Conservation (phyloP, 2,888 invertebrate species). For the Hypena proboscidalis region DNA sequence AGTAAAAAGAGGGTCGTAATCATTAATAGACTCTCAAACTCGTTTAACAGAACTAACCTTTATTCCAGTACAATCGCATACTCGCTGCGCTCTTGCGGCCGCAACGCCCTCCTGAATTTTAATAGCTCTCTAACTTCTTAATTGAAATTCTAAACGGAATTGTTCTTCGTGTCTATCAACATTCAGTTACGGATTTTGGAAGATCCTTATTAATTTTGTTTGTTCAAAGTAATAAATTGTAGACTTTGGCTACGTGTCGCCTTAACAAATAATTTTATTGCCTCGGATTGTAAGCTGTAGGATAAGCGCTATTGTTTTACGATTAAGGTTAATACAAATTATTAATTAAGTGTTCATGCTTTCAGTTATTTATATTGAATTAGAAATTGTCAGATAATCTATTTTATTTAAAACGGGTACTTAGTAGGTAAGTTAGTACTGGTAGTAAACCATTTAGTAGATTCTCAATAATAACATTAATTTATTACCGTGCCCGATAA, state of each 20-base stretch:
- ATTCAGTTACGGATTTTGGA: constrained; percentile 58
- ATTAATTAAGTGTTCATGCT: constrained; percentile 31
- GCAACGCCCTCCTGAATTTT: constrained; percentile 61
- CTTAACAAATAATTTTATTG: constrained; percentile 36
- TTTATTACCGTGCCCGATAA: too few relatives aligned
- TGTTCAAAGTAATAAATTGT: constrained; percentile 42
- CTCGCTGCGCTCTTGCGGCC: constrained; percentile 53
- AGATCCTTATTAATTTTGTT: constrained; percentile 56
- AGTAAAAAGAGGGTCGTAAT: constrained; percentile 26
- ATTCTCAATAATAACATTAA: too few relatives aligned
- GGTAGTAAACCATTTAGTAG: too few relatives aligned
- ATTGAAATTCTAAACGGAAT: constrained; percentile 68
- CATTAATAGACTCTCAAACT: constrained; percentile 48
- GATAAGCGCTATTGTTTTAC: constrained; percentile 20
- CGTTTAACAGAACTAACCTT: constrained; percentile 50
- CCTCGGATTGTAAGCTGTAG: constrained; percentile 21
- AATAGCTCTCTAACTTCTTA: constrained; percentile 67
- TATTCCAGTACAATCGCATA: constrained; percentile 58
- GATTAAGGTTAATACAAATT: constrained; percentile 26
- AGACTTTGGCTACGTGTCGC: constrained; percentile 31
- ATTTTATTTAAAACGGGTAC: too few relatives aligned
- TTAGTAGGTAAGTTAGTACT: too few relatives aligned
- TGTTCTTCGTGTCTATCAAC: constrained; percentile 62
- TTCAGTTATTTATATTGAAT: too few relatives aligned
- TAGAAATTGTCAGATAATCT: too few relatives aligned